A percentile compares a stretch with the other conserved stretches of the same genome.
Conservation (phyloP, 2,888 invertebrate species). For the Cataglyphis livida region DNA sequence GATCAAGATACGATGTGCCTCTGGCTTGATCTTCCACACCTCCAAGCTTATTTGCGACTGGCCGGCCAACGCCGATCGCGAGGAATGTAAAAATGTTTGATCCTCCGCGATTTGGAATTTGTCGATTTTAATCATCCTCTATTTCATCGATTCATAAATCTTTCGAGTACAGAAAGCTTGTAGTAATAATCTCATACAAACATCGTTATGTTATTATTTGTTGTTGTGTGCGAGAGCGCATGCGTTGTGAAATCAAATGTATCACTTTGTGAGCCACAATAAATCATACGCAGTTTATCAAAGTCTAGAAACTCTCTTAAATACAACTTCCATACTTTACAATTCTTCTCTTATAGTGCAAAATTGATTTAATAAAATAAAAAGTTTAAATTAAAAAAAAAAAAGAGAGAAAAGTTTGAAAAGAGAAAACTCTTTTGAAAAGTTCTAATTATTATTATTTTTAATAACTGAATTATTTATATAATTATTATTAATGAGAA, state of each 20-base stretch:
- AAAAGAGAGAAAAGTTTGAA: background rate
- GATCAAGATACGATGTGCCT: conserved; percentile 90
- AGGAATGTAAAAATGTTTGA: conserved; percentile 85
- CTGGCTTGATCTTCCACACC: conserved; percentile 92
- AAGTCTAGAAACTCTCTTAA: background rate
- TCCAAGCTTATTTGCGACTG: conserved; percentile 92
- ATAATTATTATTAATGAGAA: no score
- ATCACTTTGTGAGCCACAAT: conserved; percentile 18
- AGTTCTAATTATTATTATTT: conserved; percentile 3
- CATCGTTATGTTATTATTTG: conserved; percentile 15
- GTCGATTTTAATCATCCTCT: background rate
- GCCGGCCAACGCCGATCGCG: conserved; percentile 91
- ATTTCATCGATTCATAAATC: conserved; percentile 5
- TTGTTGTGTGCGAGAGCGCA: conserved; percentile 2
- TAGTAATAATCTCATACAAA: conserved; percentile 15
- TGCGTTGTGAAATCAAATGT: conserved; percentile 5
- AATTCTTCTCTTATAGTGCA: background rate
- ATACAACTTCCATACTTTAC: background rate
- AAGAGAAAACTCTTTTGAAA: background rate
- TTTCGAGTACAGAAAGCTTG: background rate
- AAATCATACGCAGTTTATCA: conserved; percentile 28
- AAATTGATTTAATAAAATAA: background rate
- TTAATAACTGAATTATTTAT: conserved; percentile 1
- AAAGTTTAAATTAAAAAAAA: background rate
- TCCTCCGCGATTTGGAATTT: background rate